Percentiles rank a stretch among this genome's conserved stretches.
Conservation (phyloP, 2,888 invertebrate genomes). For the Ischnus inquisitorius region DNA sequence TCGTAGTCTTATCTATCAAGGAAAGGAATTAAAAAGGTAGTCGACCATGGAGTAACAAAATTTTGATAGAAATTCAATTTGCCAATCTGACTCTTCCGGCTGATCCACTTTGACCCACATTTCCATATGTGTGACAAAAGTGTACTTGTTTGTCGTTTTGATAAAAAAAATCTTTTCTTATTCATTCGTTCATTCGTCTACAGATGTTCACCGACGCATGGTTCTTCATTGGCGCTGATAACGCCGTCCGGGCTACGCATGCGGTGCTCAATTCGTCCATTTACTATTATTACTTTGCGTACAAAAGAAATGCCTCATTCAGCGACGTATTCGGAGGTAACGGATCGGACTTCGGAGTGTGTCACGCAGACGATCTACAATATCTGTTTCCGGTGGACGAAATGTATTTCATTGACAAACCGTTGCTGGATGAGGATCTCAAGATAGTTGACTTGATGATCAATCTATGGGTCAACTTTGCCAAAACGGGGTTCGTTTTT, state of each 20-base stretch:
- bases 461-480: constrained; percentile 92
- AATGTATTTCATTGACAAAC: constrained; percentile 87
- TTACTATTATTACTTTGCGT: constrained; percentile 90
- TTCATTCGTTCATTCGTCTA: too few species aligned
- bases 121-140: too few species aligned
- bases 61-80: too few species aligned
- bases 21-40: too few species aligned
- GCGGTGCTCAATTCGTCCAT: constrained; percentile 86
- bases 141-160: too few species aligned
- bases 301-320: constrained; percentile 90
- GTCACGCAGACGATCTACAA: constrained; percentile 94
- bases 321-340: constrained; percentile 90
- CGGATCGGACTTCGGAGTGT: constrained; percentile 90
- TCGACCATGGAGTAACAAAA: too few species aligned
- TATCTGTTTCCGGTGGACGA: constrained; percentile 91
- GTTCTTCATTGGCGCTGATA: constrained; percentile 90
- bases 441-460: constrained; percentile 88
- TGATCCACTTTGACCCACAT: too few species aligned
- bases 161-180: too few species aligned
- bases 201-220: constrained; percentile 87
- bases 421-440: constrained; percentile 87
- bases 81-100: too few species aligned
- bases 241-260: constrained; percentile 87
- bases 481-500: constrained; percentile 89
- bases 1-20: too few species aligned